A percentile compares a stretch with the other conserved stretches of the same genome.
Evolutionary conservation across 2,888 invertebrate genomes (phyloP).

Genomic region (Pachymerium ferrugineum): DNA sequence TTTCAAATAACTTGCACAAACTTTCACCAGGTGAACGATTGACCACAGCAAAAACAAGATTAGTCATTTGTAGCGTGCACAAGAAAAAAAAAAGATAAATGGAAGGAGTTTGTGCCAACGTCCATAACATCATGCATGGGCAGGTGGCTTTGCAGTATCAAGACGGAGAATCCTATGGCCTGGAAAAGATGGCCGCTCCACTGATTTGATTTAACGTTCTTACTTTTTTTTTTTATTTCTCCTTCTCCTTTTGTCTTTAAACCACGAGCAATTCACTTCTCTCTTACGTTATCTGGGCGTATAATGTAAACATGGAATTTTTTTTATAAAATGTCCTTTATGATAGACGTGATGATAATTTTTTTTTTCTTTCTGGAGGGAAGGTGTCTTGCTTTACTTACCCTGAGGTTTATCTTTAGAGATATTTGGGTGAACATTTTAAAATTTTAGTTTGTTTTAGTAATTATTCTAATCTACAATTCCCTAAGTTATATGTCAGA

Average conservation of each 20-base stretch:
- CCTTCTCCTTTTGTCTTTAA: background rate
- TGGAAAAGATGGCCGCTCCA: background rate
- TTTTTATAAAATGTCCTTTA: background rate
- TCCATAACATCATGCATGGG: background rate
- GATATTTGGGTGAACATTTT: background rate
- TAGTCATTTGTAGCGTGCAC: background rate
- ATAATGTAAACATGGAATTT: slow-evolving; percentile 17
- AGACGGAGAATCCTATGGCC: background rate
- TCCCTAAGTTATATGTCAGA: too few species aligned
- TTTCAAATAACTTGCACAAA: too few species aligned
- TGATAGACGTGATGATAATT: background rate
- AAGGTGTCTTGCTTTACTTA: background rate
- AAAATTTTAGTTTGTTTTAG: background rate
- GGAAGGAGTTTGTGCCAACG: slow-evolving; percentile 2
- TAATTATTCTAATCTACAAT: background rate
- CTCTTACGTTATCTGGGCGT: background rate
- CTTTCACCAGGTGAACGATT: background rate
- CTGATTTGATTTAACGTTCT: background rate
- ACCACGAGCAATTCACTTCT: too few species aligned
- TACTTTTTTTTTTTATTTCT: background rate
- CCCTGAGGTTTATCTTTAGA: too few species aligned
- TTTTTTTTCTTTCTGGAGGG: background rate
- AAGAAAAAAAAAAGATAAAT: background rate
- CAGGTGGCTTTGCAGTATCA: background rate
- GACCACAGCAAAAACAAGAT: background rate